These are phyloP conservation scores for Drosophila watanabei DNA, from an alignment of 1,140 invertebrate genomes.

Conservation along the genomic window DNA sequence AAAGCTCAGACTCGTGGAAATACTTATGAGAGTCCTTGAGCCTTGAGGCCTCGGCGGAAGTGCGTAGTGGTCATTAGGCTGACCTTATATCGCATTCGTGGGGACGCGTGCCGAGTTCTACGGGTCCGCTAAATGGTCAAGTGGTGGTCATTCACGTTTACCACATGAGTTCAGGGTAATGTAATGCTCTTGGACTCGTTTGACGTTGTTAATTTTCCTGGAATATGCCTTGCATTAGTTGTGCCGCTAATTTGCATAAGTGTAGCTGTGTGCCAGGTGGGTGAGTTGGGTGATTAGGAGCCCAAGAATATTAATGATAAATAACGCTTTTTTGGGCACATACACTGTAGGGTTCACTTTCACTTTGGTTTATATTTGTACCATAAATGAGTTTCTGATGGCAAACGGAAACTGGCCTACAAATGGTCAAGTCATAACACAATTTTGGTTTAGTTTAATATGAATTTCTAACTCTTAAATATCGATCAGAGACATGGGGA, in stretches of 20 bases:
- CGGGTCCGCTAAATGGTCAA: conserved; percentile 51
- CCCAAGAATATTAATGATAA: conserved; percentile 26
- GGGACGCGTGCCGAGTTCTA: conserved; percentile 52
- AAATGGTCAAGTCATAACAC: conserved; percentile 16
- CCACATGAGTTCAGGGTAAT: conserved; percentile 54
- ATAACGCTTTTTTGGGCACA: conserved; percentile 15
- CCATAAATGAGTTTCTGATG: conserved; percentile 36
- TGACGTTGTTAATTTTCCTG: conserved; percentile 55
- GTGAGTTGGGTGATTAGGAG: conserved; percentile 6
- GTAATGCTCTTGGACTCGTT: conserved; percentile 10
- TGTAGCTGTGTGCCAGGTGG: conserved; percentile 33
- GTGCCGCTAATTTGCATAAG: conserved; percentile 60
- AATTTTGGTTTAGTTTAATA: background rate
- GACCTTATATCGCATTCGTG: conserved; percentile 47
- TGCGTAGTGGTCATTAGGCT: conserved; percentile 75
- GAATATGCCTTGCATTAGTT: conserved; percentile 26
- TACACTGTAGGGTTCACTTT: background rate
- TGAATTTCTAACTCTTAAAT: conserved; percentile 5
- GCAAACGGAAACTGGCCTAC: conserved; percentile 31
- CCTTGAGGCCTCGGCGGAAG: conserved; percentile 42
- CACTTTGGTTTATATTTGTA: background rate
- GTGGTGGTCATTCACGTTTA: conserved; percentile 44
- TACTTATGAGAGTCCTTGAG: conserved; percentile 67
- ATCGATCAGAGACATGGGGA: background rate
- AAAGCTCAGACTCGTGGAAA: conserved; percentile 31